Percentiles rank a stretch among this genome's conserved stretches.
These are phyloP conservation scores for Helostoma temminkii DNA, from an alignment of 2,797 vertebrate species.

Conservation along the genomic window DNA sequence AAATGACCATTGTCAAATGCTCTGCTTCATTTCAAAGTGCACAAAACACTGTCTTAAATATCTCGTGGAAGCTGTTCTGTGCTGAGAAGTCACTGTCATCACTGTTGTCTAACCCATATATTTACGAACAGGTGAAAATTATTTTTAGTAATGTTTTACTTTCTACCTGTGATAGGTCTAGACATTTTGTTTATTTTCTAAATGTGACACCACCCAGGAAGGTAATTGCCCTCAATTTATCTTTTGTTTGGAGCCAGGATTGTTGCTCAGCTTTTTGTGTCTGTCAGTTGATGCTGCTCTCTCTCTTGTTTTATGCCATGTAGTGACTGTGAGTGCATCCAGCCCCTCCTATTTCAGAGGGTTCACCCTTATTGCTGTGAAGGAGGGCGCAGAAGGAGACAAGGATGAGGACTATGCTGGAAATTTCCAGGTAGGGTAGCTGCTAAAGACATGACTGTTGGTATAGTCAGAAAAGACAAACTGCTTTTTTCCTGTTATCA, in stretches of 20 bases:
- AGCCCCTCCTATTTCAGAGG: conserved; percentile 96
- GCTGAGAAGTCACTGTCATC: conserved; percentile 4
- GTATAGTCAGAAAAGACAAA: neutral
- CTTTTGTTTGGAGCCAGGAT: neutral
- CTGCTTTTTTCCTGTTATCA: neutral
- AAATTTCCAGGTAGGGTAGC: conserved; percentile 90
- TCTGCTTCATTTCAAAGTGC: conserved; percentile 12
- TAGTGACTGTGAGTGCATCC: conserved; percentile 91
- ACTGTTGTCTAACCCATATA: conserved; percentile 6
- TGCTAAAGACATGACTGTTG: neutral
- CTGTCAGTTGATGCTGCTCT: conserved; percentile 34
- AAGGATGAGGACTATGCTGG: conserved; percentile 95
- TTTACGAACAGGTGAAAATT: too few relatives aligned
- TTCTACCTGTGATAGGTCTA: conserved; percentile 1
- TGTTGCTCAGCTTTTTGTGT: conserved; percentile 6
- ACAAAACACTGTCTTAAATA: conserved; percentile 9
- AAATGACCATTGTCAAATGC: conserved; percentile 7
- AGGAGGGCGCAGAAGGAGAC: conserved; percentile 93
- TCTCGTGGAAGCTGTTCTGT: neutral
- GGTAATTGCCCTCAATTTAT: neutral
- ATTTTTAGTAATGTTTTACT: conserved; percentile 1
- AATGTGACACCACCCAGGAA: conserved; percentile 1
- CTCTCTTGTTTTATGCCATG: conserved; percentile 47
- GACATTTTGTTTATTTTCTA: neutral
- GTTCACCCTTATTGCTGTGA: conserved; percentile 94